Evolutionary conservation across 2,113 vertebrate genomes (phyloP), one percentile per base, ranked within the genome.

Genomic region (Vicugna pacos): DNA sequence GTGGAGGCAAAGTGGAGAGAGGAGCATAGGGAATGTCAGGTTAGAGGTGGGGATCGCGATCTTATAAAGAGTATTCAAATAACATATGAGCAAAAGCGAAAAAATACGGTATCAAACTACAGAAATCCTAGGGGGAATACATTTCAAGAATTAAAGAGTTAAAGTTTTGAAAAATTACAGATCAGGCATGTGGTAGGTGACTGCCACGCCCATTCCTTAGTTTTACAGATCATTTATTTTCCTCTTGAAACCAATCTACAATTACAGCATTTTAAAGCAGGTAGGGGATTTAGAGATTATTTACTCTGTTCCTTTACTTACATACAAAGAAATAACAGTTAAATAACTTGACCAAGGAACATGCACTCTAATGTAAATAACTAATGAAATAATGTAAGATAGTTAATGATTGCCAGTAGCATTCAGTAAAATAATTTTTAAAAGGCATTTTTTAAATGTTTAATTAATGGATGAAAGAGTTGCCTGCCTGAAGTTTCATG

Each of bases 121-220:
- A 81, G 42, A 87, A 30, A 77, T 76, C 75, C 56, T 52, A 56
- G 35, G 42, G 32, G 48, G 89, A 67, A 64, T 94, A 58, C 24
- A 77, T 95, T 91, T 95, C 50, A 80, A 89, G 50, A 94, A 14
- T 65, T 77, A 91, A 80, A 84, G 35, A 67, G 38, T 42, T 83
- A 67, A n/a, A 75, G 10, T 88, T 94, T 77, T 91, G 77, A 72
- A 91, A 93, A 91, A 30, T 95, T 76, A 64, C 6, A 8, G 26
- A 58, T 90, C 13, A 52, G 64, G 8, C 56, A n/a, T 52, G 19
- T 93, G 32, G 46, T 52, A 94, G 24, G 54, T 83, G 19, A 58
- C 76, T 76, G 62, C 26, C 24, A 30, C 48, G 60, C n/a, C 52
- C 16, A 70, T 69, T 90, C 38, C 73, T 90, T 38, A 32, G 65